Base-by-base conservation (phyloP, 2,797 vertebrate species). In the Pelobates cultripes region DNA sequence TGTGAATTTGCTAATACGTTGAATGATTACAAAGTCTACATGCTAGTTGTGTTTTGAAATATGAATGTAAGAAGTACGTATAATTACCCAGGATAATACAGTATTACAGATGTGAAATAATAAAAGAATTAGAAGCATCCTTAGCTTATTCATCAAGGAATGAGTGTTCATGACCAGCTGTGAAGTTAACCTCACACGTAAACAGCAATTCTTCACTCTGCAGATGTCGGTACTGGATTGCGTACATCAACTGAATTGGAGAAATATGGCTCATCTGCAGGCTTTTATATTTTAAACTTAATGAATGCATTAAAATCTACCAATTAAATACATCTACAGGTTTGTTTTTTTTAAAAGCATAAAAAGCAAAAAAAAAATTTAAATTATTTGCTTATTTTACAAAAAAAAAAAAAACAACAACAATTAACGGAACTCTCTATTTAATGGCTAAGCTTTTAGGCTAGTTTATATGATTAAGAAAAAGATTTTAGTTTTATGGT, bases 141-240 rank as follows among this genome's bases (percentile, higher is more conserved):
- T 51, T 51, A 51, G 47, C 47, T 51, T 10, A 51, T 51, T 1
- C 47, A 51, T 51, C 47, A 51, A 51, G 47, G 47, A 5, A 10
- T 10, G 47, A 51, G 47, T 6, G 47, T 51, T 73, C 70, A 73
- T 66, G 70, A 28, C 70, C 70, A 28, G 66, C 78, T 73, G 78
- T 80, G 78, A 67, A 17, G 45, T 44, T 64, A 15, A n/a, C 41
- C 63, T 68, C 70, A 73, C 61, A 28, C 42, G 78, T 80, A 80
- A 80, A 73, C 70, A 73, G 63, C 61, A 73, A 80, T 64, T 80
- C 51, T 67, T 80, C 43, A 80, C 73, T 73, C 70, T 2, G 45
- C 61, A 55, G 47, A 68, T 80, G 60, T 68, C 60, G 53, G 47
- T 73, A 42, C 28, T 67, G 10, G 9, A 44, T 73, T 17, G 47